Percentiles rank a stretch among this genome's conserved stretches.
phyloP scores from a whole-genome alignment of 2,113 vertebrate genomes.

The Ranitomeya variabilis region DNA sequence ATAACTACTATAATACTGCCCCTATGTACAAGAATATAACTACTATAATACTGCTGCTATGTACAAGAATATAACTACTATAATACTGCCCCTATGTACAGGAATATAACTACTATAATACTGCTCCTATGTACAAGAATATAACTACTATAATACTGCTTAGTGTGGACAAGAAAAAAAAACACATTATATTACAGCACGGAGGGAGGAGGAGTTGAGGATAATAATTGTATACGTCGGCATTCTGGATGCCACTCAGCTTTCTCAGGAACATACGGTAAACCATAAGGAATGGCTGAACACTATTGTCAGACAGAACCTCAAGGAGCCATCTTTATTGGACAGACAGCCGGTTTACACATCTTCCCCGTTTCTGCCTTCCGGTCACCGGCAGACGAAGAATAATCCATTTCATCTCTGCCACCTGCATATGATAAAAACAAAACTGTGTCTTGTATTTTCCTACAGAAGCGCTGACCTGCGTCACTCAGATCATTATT shows the following conservation, averaged over 20 bases:
- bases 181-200: too few species aligned
- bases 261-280: too few species aligned
- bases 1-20: too few species aligned
- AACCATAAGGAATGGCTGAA: too few species aligned
- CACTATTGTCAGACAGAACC: not conserved
- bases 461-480: not conserved
- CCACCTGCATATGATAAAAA: not conserved
- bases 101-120: slow-evolving; percentile 19
- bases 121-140: slow-evolving; percentile 9
- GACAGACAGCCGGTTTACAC: not conserved
- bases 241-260: too few species aligned
- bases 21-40: too few species aligned
- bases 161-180: not conserved
- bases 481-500: slow-evolving; percentile 25
- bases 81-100: too few species aligned
- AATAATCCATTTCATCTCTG: not conserved
- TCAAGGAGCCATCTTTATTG: not conserved
- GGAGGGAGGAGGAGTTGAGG: too few species aligned
- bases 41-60: too few species aligned
- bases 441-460: slow-evolving; percentile 9
- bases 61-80: too few species aligned
- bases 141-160: slow-evolving; percentile 1
- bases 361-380: not conserved
- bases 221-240: too few species aligned
- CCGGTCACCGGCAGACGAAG: not conserved